phyloP scores from a whole-genome alignment of 1,140 invertebrate species.

The Branchinecta lynchi region DNA sequence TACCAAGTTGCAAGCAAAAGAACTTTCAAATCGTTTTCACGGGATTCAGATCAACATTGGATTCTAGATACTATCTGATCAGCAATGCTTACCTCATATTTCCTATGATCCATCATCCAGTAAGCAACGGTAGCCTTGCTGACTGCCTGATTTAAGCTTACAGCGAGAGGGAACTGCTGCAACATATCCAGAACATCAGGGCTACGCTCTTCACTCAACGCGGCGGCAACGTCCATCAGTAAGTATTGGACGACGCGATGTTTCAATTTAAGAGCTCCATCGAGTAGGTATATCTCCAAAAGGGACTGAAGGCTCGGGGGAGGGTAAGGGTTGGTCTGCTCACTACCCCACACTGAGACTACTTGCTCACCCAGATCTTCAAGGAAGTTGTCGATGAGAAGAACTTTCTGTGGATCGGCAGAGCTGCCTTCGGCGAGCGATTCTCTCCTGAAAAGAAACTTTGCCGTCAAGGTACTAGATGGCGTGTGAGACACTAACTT shows the following conservation, averaged over 20 bases:
- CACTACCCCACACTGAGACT: neutral
- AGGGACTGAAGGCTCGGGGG: neutral
- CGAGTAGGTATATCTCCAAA: neutral
- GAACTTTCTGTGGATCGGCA: neutral
- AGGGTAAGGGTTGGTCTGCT: neutral
- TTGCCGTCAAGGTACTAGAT: too few relatives aligned
- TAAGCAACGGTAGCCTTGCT: neutral
- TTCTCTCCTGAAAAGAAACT: too few relatives aligned
- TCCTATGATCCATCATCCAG: slow-evolving; percentile 3
- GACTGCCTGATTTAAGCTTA: neutral
- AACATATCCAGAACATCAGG: neutral
- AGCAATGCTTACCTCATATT: neutral
- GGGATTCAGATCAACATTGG: too few relatives aligned
- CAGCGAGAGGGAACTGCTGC: neutral
- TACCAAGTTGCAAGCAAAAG: too few relatives aligned
- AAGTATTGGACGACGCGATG: neutral
- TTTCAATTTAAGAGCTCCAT: neutral
- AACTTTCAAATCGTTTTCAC: too few relatives aligned
- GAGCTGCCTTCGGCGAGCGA: too few relatives aligned
- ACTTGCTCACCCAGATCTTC: neutral
- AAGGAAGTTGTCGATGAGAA: neutral
- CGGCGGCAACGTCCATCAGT: neutral
- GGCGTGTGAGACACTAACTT: too few relatives aligned
- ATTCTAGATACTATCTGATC: too few relatives aligned
- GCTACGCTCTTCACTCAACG: neutral